A percentile compares a stretch with the other conserved stretches of the same genome.
These are phyloP conservation scores for Gobiocypris rarus DNA, from an alignment of 2,113 vertebrate species.

Conservation along the genomic window DNA sequence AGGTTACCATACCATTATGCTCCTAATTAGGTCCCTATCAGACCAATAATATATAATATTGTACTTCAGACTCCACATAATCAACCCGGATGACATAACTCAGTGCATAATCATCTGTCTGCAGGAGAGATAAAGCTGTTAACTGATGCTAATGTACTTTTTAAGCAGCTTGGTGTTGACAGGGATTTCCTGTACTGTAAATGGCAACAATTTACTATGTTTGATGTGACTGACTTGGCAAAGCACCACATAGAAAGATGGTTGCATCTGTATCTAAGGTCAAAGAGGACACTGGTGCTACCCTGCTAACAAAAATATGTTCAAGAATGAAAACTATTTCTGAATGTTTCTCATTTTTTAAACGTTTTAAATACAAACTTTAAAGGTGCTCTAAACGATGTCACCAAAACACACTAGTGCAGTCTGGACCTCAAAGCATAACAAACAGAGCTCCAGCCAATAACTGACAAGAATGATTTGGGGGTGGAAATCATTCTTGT, in stretches of 20 bases:
- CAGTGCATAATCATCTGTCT: conserved; percentile 69
- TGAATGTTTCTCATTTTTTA: too few species aligned
- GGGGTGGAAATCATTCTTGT: too few species aligned
- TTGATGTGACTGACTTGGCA: not conserved
- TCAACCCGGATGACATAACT: conserved; percentile 69
- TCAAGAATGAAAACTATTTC: too few species aligned
- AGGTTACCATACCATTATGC: conserved; percentile 72
- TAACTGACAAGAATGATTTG: too few species aligned
- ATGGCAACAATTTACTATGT: not conserved
- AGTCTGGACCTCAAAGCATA: too few species aligned
- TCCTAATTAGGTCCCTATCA: conserved; percentile 76
- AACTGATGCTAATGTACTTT: conserved; percentile 42
- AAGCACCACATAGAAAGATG: conserved; percentile 8
- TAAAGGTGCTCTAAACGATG: too few species aligned
- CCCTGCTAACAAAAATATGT: too few species aligned
- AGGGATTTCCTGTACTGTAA: conserved; percentile 23
- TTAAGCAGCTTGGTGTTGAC: conserved; percentile 31
- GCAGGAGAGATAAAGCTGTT: conserved; percentile 55
- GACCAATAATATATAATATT: conserved; percentile 71
- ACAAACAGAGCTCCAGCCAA: too few species aligned
- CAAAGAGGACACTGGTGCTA: conserved; percentile 37
- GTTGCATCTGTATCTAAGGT: conserved; percentile 19
- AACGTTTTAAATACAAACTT: too few species aligned
- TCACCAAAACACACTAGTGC: too few species aligned
- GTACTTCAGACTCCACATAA: conserved; percentile 68